Base-by-base conservation (phyloP, 2,113 vertebrate genomes). In the Brachyhypopomus gauderio region DNA sequence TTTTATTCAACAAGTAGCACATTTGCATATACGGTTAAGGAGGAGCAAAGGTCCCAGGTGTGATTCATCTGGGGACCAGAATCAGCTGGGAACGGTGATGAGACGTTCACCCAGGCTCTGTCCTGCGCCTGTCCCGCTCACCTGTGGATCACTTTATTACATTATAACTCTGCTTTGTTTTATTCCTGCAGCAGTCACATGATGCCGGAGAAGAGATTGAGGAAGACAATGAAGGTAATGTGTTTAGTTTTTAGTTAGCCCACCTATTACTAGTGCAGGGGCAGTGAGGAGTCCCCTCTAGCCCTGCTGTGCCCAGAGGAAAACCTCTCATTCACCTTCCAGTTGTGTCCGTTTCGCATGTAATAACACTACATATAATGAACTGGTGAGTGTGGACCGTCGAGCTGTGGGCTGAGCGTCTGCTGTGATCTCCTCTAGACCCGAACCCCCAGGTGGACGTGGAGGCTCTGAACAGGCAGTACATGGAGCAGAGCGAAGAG, bases 401-500 rank as follows among this genome's bases (percentile, higher is more conserved):
- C 23, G 19, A 34, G 72, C 22, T 73, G 19, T 77, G 59, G 19
- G n/a, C 34, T 55, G 12, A 22, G 2, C 2, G 23, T 52, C 14
- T 60, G 66, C 3, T 73, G 0, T 56, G n/a, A n/a, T 55, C 23
- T 63, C 45, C 17, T 23, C 5, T 82, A 94, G 93, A 93, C 60
- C 88, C 92, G n/a, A 89, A 92, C 62, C 84, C 87, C 19, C 90
- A 88, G 5, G 85, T 96, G 83, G 94, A 96, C 76, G 91, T 95
- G 86, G 95, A 97, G 59, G 88, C 92, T 75, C 92, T 95, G 90
- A 97, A 98, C 90, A 95, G 90, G 84, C 93, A 96, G 38, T 97
- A 93, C 88, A 96, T 96, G 94, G 93, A 95, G 85, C 92, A 91
- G 87, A 97, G 97, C 20, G 95, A 97, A 92, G 97, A 98, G 86